phyloP scores from a whole-genome alignment of 2,888 invertebrate genomes.

The Caenorhabditis imperialis region DNA sequence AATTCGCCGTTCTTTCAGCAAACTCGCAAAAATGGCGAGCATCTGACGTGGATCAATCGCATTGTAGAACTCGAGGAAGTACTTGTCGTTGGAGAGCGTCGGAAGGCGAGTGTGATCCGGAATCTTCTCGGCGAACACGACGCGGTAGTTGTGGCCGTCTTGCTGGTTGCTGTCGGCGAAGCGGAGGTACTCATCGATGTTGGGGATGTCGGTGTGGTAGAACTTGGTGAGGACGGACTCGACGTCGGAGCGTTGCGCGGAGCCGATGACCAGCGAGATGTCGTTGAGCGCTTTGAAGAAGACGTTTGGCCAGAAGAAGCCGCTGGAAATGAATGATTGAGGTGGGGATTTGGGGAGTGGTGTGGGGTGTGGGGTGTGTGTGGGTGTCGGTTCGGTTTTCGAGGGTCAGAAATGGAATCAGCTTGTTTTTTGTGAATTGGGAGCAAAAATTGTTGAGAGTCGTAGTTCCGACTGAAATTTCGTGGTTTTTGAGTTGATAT shows the following conservation, averaged over 20 bases:
- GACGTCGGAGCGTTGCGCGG: slow-evolving; percentile 62
- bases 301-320: slow-evolving; percentile 95
- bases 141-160: slow-evolving; percentile 30
- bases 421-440: too few relatives aligned
- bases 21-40: slow-evolving; percentile 86
- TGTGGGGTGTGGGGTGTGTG: too few relatives aligned
- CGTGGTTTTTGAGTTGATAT: too few relatives aligned
- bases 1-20: slow-evolving; percentile 93
- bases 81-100: slow-evolving; percentile 95
- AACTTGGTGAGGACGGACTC: slow-evolving; percentile 72
- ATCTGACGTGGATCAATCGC: slow-evolving; percentile 95
- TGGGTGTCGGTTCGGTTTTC: too few relatives aligned
- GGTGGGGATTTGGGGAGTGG: too few relatives aligned
- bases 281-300: slow-evolving; percentile 91
- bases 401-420: too few relatives aligned
- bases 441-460: too few relatives aligned
- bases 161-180: slow-evolving; percentile 34
- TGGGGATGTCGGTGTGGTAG: slow-evolving; percentile 75
- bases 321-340: slow-evolving; percentile 86
- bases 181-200: slow-evolving; percentile 64
- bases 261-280: slow-evolving; percentile 85
- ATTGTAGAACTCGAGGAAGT: slow-evolving; percentile 96
- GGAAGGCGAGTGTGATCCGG: slow-evolving; percentile 89
- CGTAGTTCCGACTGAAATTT: too few relatives aligned
- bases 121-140: slow-evolving; percentile 78